A percentile compares a stretch with the other conserved stretches of the same genome.
These are phyloP conservation scores for Nansenia antarctica DNA, from an alignment of 2,113 vertebrate genomes.

Conservation along the genomic window DNA sequence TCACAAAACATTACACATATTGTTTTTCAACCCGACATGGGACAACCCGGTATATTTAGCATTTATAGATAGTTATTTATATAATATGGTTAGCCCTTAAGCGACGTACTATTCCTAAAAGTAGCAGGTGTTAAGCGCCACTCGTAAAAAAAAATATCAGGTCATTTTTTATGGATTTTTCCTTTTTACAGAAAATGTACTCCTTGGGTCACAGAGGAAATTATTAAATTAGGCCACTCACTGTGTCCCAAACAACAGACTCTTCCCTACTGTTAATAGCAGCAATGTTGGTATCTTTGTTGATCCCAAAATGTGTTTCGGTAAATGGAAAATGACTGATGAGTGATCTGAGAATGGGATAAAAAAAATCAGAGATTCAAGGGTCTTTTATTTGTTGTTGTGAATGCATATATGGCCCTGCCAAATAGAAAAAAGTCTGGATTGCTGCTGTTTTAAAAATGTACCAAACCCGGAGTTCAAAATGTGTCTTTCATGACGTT, in stretches of 20 bases:
- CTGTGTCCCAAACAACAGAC: background rate
- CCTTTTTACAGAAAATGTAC: too few relatives aligned
- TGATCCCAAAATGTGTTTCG: background rate
- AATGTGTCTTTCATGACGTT: constrained; percentile 1
- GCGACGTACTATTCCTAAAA: background rate
- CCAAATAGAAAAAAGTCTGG: background rate
- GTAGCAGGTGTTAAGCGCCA: background rate
- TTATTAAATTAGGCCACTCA: too few relatives aligned
- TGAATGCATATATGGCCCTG: background rate
- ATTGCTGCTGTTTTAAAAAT: background rate
- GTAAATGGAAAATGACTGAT: background rate
- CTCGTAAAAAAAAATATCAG: background rate
- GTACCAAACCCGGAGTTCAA: background rate
- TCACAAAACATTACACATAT: background rate
- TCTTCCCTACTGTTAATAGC: background rate
- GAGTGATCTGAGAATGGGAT: background rate
- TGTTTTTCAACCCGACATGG: background rate
- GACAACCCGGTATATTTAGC: too few relatives aligned
- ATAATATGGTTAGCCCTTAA: background rate
- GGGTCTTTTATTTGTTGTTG: background rate
- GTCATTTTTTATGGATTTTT: background rate
- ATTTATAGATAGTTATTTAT: background rate
- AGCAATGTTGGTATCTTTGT: background rate
- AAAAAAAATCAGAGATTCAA: background rate
- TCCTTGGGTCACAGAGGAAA: too few relatives aligned